Percentiles rank a stretch among this genome's conserved stretches.
These are phyloP conservation scores for Julus scandinavius DNA, from an alignment of 2,888 invertebrate species.

Conservation along the genomic window DNA sequence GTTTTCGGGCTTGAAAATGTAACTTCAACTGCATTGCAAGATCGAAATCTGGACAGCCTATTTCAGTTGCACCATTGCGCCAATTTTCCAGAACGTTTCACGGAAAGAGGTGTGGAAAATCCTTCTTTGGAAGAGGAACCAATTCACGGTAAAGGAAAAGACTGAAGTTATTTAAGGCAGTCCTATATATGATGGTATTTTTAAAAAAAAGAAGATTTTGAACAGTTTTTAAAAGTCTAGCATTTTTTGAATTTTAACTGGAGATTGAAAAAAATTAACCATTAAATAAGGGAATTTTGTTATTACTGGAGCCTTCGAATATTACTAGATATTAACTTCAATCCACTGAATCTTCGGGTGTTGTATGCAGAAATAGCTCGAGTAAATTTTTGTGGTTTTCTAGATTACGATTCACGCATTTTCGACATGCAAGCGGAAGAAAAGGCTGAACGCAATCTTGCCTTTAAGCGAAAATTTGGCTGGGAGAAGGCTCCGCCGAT, in stretches of 20 bases:
- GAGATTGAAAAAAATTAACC: too few species aligned
- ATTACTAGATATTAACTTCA: too few species aligned
- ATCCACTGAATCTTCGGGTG: too few species aligned
- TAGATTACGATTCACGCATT: not conserved
- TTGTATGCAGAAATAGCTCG: too few species aligned
- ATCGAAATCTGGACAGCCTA: conserved; percentile 25
- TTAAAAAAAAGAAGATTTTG: too few species aligned
- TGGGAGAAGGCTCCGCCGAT: conserved; percentile 3
- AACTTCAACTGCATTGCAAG: not conserved
- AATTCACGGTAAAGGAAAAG: not conserved
- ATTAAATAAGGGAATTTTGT: too few species aligned
- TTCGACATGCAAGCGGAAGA: not conserved
- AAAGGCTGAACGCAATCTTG: not conserved
- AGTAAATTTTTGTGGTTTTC: not conserved
- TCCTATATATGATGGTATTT: too few species aligned
- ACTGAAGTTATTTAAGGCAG: not conserved
- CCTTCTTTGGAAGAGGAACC: not conserved
- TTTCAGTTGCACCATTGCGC: not conserved
- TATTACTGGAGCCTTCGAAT: too few species aligned
- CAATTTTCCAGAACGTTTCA: not conserved
- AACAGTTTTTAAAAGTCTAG: too few species aligned
- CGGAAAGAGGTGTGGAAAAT: not conserved
- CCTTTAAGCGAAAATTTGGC: not conserved
- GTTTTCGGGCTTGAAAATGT: not conserved
- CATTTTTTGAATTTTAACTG: too few species aligned